Conservation (phyloP, 1,140 invertebrate species). For the Drosophila simulans region DNA sequence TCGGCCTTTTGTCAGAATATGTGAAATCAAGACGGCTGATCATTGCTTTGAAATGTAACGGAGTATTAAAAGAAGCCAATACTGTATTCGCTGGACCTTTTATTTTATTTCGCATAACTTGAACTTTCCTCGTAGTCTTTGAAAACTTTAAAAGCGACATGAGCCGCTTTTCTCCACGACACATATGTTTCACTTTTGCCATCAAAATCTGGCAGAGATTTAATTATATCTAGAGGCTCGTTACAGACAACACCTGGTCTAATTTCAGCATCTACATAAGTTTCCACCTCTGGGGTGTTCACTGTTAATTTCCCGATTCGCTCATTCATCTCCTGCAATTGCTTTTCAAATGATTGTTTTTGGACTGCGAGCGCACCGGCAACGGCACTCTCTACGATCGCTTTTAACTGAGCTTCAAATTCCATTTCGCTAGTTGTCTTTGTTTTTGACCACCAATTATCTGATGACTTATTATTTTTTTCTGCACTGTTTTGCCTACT, state of each 20-base stretch:
- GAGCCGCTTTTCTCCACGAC: slow-evolving; percentile 29
- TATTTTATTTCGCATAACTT: slow-evolving; percentile 56
- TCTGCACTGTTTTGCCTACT: no score
- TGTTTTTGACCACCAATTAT: no score
- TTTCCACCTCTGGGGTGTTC: slow-evolving; percentile 6
- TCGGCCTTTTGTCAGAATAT: slow-evolving; percentile 10
- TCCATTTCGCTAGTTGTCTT: no score
- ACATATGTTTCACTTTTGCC: slow-evolving; percentile 46
- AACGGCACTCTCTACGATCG: slow-evolving; percentile 8
- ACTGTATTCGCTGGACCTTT: slow-evolving; percentile 37
- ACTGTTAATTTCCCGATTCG: neutral
- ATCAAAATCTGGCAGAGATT: slow-evolving; percentile 41
- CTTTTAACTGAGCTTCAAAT: slow-evolving; percentile 3
- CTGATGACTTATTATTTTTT: no score
- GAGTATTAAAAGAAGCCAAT: slow-evolving; percentile 32
- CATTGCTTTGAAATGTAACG: slow-evolving; percentile 19
- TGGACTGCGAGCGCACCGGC: slow-evolving; percentile 1
- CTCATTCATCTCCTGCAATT: slow-evolving; percentile 4
- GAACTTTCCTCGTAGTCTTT: slow-evolving; percentile 40
- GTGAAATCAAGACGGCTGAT: slow-evolving; percentile 23
- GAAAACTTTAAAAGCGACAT: slow-evolving; percentile 49
- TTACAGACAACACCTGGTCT: slow-evolving; percentile 17
- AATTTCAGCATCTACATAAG: slow-evolving; percentile 8
- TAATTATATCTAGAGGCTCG: slow-evolving; percentile 37
- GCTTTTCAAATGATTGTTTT: slow-evolving; percentile 18